Evolutionary conservation across 2,113 vertebrate species (phyloP), one percentile per base, ranked within the genome.

Genomic region (Carlito syrichta): DNA sequence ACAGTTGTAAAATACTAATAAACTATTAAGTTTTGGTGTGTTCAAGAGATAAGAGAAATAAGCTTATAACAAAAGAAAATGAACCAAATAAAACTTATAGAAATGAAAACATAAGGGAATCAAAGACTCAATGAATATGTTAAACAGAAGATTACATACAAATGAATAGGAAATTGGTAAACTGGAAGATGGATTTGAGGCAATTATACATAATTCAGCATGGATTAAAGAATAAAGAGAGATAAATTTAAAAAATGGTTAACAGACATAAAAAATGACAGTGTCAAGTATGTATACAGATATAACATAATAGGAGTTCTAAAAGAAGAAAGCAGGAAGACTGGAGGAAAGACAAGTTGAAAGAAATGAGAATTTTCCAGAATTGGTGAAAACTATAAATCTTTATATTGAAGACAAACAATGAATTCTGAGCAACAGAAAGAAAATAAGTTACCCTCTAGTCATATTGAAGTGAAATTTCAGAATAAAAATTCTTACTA

Each of bases 331-430:
- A 92, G 68, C 10, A 89, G 32, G 89, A 43, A 78, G 30, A 50
- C 58, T 69, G 35, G 25, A 38, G 22, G 27, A 93, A 30, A 85
- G 63, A 8, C 35, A 91, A 77, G n/a, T 32, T 68, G 35, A 78
- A 35, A 69, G 66, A 40, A 30, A 56, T 43, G 45, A 87, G 56
- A 94, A 92, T 81, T 71, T 86, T 87, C 40, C 30, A 81, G 58
- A 92, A 90, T 0, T n/a, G 19, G 12, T 78, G 43, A 66, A 81
- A 81, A 96, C 32, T 58, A 1, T 3, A 54, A 74, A 60, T 90
- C 48, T 68, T 95, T 92, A 95, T 56, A 89, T 13, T 50, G 30
- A 93, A 95, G 69, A 84, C 90, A 5, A 95, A 91, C 58, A 40
- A 68, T 89, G 88, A 78, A 40, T 78, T 40, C 43, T 90, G 77